Evolutionary conservation across 2,888 invertebrate genomes (phyloP).

Genomic region (Heliconius cydno): DNA sequence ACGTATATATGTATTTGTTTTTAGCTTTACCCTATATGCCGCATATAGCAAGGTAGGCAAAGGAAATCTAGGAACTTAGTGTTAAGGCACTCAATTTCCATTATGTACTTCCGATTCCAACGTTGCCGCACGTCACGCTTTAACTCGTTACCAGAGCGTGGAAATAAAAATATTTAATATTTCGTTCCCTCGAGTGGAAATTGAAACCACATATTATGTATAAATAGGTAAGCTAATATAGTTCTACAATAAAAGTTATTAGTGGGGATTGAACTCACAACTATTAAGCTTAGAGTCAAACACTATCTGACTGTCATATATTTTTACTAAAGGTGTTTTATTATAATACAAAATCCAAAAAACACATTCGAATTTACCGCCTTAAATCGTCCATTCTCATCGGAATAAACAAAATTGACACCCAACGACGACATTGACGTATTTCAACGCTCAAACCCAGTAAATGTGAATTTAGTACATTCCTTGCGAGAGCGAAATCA

Average conservation of each 20-base stretch:
- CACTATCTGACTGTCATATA: too few relatives aligned
- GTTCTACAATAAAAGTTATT: background rate
- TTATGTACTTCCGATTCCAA: too few relatives aligned
- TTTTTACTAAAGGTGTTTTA: background rate
- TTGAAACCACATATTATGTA: too few relatives aligned
- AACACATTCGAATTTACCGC: background rate
- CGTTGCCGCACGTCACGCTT: too few relatives aligned
- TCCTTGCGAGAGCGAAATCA: conserved; percentile 50
- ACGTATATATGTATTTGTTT: too few relatives aligned
- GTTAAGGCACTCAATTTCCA: too few relatives aligned
- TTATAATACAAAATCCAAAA: background rate
- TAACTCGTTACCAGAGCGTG: too few relatives aligned
- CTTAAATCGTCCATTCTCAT: background rate
- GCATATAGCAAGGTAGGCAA: too few relatives aligned
- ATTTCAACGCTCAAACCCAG: conserved; percentile 1
- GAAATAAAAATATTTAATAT: too few relatives aligned
- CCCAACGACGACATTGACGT: conserved; percentile 11
- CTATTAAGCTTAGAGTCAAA: background rate
- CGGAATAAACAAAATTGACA: background rate
- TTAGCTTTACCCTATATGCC: too few relatives aligned
- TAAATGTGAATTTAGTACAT: conserved; percentile 34
- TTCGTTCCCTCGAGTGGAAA: too few relatives aligned
- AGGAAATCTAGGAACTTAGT: too few relatives aligned
- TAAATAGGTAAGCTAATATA: background rate
- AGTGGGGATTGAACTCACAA: background rate